A percentile compares a stretch with the other conserved stretches of the same genome.
Conservation (phyloP, 2,797 vertebrate species). For the Petrocephalus schoutedeni region DNA sequence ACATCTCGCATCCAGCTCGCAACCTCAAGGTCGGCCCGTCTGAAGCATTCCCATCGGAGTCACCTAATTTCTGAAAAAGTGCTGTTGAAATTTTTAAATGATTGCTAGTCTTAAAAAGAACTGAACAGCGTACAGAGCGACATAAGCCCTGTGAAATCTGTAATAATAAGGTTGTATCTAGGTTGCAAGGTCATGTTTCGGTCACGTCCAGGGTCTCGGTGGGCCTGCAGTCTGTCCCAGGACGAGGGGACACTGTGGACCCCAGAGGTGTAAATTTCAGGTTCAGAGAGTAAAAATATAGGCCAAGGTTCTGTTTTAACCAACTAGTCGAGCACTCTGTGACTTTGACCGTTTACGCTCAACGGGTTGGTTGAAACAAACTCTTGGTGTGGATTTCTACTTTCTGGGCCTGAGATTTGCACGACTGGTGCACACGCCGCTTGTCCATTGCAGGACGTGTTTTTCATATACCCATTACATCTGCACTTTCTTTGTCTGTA, state of each 20-base stretch:
- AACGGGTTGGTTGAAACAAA: too few species aligned
- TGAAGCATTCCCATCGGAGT: neutral
- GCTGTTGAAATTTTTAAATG: neutral
- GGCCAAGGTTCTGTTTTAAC: too few species aligned
- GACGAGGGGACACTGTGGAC: neutral
- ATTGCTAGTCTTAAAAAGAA: neutral
- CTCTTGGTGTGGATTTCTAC: too few species aligned
- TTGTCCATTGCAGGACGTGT: neutral
- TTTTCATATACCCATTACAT: neutral
- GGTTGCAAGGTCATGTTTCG: neutral
- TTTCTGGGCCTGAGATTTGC: too few species aligned
- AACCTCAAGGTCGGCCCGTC: neutral
- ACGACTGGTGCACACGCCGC: neutral
- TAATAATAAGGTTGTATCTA: neutral
- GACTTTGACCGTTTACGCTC: too few species aligned
- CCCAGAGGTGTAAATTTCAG: too few species aligned
- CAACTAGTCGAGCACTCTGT: too few species aligned
- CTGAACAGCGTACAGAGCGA: neutral
- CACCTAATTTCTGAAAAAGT: neutral
- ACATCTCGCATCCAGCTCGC: neutral
- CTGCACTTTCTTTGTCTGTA: neutral
- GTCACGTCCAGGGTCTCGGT: neutral
- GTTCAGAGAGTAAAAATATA: too few species aligned
- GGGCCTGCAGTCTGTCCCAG: neutral
- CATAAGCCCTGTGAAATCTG: neutral